Evolutionary conservation across 2,888 invertebrate genomes (phyloP), one percentile per base, ranked within the genome.

Genomic region (Lycaena phlaeas): DNA sequence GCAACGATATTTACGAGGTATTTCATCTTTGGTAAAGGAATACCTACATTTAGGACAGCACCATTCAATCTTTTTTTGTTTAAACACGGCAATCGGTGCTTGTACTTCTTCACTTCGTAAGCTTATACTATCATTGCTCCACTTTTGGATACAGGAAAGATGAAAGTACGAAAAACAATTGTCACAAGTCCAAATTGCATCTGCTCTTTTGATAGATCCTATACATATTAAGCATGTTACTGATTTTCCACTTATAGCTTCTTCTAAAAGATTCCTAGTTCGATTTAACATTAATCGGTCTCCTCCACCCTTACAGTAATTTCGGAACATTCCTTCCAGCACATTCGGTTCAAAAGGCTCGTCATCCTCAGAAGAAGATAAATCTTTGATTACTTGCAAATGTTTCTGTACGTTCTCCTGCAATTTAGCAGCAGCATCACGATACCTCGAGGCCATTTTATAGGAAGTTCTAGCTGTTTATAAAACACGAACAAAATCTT

Each of bases 191-290:
- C 97, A 97, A 46, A 97, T 92, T 86, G 92, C 74, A 61, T 96
- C 92, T 40, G 85, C 86, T 52, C 93, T 87, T 67, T 92, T 94
- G 9, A 97, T 89, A 27, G 92, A 91, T 2, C 92, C 94, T 61
- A 97, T 96, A 59, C 97, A 97, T 59, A 97, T 93, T 2, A 97
- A 87, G 62, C 97, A 97, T 7, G 93, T 92, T 1, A 92, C 89
- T 5, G 92, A 88, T 4, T 93, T 92, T 12, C 94, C 92, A 56
- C 91, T 89, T 52, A 95, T 88, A 0, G 90, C 87, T 68, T 95
- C 93, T 61, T 93, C 90, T 39, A 96, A 74, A 61, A 92, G 90
- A 36, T 88, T 87, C 57, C 90, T 88, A 3, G 93, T 92, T 55
- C 90, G 68, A 39, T 72, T 74, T 2, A 82, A 56, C 64, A 78